Evolutionary conservation across 2,797 vertebrate genomes (phyloP), one percentile per base, ranked within the genome.

Genomic region (Melanotaenia boesemani): DNA sequence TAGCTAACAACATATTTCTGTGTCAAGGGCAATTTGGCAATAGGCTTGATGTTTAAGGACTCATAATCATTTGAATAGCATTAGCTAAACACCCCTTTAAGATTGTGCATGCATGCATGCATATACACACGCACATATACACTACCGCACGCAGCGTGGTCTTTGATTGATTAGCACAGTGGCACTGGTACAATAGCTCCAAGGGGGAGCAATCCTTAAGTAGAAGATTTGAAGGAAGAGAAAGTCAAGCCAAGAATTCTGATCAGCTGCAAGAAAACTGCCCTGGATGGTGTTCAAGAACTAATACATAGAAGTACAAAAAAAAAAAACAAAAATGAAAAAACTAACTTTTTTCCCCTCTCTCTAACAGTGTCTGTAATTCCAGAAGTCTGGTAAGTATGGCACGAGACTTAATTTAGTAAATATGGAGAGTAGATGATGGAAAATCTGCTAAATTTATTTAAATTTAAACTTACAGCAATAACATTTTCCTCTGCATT

Each of bases 101-200:
- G 34, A 84, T 82, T 80, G 66, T 81, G 72, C 64, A 68, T 39
- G 63, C 81, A 67, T 57, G 16, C 46, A 12, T 79, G 30, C 37
- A 63, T 44, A 41, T 66, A 15, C 55, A 15, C 32, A 22, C 67
- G 20, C 60, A 22, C 67, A 24, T 58, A 58, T 54, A 37, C 32
- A 26, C 46, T 37, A 22, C 52, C 50, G 50, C 86, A 83, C 84
- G 84, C 79, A 90, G 83, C 90, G 86, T 79, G 84, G 85, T 92
- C 85, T 89, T 89, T 95, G 93, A 95, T 95, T 94, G 93, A 96
- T 94, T 94, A 93, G 88, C 86, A 87, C 84, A 86, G 91, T 94
- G 93, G 92, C 93, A 95, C 90, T 90, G 92, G 90, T 89, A 95
- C 92, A 96, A 94, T 94, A 92, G 91, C 84, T 91, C 48, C n/a